phyloP scores from a whole-genome alignment of 2,888 invertebrate species.

The Xestia xanthographa region DNA sequence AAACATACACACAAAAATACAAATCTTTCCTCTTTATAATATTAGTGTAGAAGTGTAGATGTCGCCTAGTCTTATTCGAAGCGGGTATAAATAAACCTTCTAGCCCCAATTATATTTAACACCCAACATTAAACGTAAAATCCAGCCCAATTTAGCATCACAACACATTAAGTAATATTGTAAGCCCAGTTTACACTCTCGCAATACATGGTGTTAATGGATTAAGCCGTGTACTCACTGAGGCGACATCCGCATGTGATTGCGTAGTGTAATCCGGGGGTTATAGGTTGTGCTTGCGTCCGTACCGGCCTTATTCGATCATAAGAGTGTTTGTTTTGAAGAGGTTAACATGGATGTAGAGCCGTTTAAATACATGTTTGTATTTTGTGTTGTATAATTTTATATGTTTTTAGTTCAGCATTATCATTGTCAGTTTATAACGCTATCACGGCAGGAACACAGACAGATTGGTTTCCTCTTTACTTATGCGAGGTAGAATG shows the following conservation, averaged over 20 bases:
- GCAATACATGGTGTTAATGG: slow-evolving; percentile 39
- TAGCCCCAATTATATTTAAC: neutral
- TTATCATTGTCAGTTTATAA: neutral
- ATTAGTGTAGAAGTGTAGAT: too few relatives aligned
- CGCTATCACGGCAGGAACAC: neutral
- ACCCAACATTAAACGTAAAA: slow-evolving; percentile 24
- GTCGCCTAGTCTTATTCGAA: neutral
- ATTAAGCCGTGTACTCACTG: slow-evolving; percentile 31
- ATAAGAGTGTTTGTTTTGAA: slow-evolving; percentile 8
- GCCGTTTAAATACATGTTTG: neutral
- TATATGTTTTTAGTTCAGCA: neutral
- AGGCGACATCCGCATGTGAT: slow-evolving; percentile 25
- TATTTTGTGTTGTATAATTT: too few relatives aligned
- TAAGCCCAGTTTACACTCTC: slow-evolving; percentile 24
- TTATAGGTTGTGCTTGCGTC: neutral
- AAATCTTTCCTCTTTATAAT: too few relatives aligned
- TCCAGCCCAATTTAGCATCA: slow-evolving; percentile 27
- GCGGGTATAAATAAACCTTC: too few relatives aligned
- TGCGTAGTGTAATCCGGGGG: slow-evolving; percentile 31
- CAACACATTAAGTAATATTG: slow-evolving; percentile 35
- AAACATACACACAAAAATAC: too few relatives aligned
- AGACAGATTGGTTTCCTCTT: neutral
- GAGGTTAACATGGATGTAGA: neutral
- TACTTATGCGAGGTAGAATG: neutral
- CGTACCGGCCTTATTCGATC: slow-evolving; percentile 30